Conservation (phyloP, 1,140 invertebrate species). For the Drosophila watanabei region DNA sequence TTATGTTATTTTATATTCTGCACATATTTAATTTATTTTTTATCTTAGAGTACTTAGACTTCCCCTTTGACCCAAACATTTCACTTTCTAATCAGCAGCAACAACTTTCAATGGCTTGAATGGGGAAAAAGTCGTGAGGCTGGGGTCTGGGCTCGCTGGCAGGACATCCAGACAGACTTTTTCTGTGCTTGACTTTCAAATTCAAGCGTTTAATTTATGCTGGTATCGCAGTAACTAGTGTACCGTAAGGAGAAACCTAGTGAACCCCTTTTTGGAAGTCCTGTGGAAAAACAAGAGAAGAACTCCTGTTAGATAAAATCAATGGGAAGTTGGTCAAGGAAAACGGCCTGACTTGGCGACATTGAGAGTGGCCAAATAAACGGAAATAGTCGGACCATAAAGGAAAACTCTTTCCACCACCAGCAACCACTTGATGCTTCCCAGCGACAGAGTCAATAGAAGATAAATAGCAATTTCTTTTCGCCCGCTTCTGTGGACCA, state of each 20-base stretch:
- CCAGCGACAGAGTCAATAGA: constrained; percentile 69
- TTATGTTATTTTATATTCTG: no score
- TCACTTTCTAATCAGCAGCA: constrained; percentile 78
- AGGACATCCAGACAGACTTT: constrained; percentile 13
- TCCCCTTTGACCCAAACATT: neutral
- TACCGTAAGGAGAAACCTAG: constrained; percentile 44
- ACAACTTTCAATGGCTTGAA: constrained; percentile 55
- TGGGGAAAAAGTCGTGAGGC: constrained; percentile 18
- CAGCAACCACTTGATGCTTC: constrained; percentile 48
- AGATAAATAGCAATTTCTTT: constrained; percentile 84
- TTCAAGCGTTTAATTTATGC: constrained; percentile 74
- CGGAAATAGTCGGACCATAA: constrained; percentile 30
- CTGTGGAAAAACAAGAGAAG: constrained; percentile 1
- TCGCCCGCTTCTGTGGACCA: constrained; percentile 37
- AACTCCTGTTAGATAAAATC: constrained; percentile 25
- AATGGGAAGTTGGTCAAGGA: constrained; percentile 26
- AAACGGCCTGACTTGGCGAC: constrained; percentile 25
- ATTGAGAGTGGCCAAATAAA: constrained; percentile 41
- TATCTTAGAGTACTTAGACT: neutral
- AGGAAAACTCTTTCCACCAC: constrained; percentile 20
- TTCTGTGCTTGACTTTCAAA: constrained; percentile 73
- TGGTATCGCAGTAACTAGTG: constrained; percentile 52
- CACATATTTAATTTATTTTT: no score
- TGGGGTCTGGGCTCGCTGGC: neutral
- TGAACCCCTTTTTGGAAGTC: constrained; percentile 9